These are phyloP conservation scores for Halcyon leucocephala DNA, from an alignment of 2,797 vertebrate genomes.

Conservation along the genomic window DNA sequence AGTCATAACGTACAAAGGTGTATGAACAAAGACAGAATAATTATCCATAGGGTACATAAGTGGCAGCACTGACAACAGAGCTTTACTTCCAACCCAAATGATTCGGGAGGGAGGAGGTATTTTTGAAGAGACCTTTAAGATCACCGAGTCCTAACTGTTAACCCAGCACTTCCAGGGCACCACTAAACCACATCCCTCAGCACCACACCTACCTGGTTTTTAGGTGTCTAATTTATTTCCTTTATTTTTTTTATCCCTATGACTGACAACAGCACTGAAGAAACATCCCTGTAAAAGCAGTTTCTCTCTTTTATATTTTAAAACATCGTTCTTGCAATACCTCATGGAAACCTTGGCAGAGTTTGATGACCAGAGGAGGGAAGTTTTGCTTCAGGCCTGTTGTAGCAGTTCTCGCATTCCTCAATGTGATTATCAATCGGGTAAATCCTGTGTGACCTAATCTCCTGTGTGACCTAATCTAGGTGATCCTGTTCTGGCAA, in stretches of 20 bases:
- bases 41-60: neutral
- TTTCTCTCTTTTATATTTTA: neutral
- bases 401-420: neutral
- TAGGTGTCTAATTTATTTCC: neutral
- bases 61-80: neutral
- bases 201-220: neutral
- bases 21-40: neutral
- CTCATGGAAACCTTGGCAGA: neutral
- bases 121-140: too few relatives aligned
- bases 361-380: neutral
- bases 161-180: neutral
- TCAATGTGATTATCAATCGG: neutral
- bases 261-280: neutral
- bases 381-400: neutral
- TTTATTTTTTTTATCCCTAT: neutral
- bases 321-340: neutral
- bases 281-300: neutral
- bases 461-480: too few relatives aligned
- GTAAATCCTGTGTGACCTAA: neutral
- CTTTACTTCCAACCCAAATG: neutral
- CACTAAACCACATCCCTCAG: neutral
- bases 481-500: too few relatives aligned
- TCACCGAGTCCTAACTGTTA: too few relatives aligned
- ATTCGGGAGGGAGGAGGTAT: too few relatives aligned
- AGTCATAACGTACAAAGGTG: neutral